Evolutionary conservation across 2,113 vertebrate species (phyloP), one percentile per base, ranked within the genome.

Genomic region (Sphyrna mokarran): DNA sequence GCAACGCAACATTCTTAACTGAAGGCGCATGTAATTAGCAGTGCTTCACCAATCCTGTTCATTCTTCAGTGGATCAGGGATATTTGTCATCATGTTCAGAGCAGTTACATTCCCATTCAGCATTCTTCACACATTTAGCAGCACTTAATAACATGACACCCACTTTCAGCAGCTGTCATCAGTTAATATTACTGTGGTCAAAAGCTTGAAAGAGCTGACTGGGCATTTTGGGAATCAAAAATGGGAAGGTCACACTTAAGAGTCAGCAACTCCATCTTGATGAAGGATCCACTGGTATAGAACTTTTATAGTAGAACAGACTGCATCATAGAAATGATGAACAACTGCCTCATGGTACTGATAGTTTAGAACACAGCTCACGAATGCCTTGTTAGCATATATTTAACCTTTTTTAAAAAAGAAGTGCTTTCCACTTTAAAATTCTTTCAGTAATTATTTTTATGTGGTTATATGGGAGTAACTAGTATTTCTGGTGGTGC

Each of bases 161-260:
- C 61, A 66, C 70, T 96, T 91, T 68, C 37, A 78, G 68, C 87
- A 61, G 95, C 95, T 94, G 95, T 96, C 86, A 66, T 54, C 89
- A 33, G 95, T 96, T 72, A 95, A 91, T 76, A 61, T 69, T n/a
- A n/a, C 37, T 16, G 7, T 40, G 80, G 80, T 83, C 78, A 37
- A 83, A 83, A 83, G 78, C 80, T 40, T 83, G 37, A 83, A 83
- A 40, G n/a, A 83, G 37, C 80, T 83, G 80, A 43, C 18, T 83
- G 80, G 80, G 80, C 80, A 83, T 16, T 83, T 83, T 83, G 80
- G 80, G 80, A 83, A 43, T 83, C 37, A 83, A 37, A 83, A 83
- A 83, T 40, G 37, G 78, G 80, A 40, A 83, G 80, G 37, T 16
- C 80, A 83, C 22, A 16, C 37, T 83, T n/a, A 83, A 83, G 1